Evolutionary conservation across 2,113 vertebrate genomes (phyloP).

Genomic region (Saguinus midas): DNA sequence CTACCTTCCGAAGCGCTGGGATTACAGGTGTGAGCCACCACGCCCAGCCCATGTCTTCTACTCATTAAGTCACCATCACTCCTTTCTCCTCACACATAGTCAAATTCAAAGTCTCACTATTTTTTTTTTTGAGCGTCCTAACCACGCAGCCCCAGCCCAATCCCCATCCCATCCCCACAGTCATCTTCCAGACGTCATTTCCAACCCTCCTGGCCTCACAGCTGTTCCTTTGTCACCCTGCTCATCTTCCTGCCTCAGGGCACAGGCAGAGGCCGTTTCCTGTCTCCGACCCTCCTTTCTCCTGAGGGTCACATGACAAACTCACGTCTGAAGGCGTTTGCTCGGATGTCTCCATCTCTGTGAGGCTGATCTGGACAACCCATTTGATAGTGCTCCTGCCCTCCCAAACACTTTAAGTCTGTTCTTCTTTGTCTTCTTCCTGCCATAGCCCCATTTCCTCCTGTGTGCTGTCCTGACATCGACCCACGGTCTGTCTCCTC

Average conservation of each 20-base stretch:
- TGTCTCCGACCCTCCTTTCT: background rate
- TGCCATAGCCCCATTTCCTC: background rate
- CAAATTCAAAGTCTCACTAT: background rate
- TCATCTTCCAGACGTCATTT: background rate
- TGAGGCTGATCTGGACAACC: background rate
- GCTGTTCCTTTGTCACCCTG: no score
- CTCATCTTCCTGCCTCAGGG: background rate
- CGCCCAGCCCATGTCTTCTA: background rate
- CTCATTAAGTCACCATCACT: accelerated
- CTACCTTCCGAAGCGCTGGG: background rate
- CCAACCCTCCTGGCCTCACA: accelerated
- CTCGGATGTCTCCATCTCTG: background rate
- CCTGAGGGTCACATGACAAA: background rate
- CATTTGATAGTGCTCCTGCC: background rate
- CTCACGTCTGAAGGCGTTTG: background rate
- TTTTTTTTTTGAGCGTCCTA: background rate
- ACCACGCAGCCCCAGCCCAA: accelerated
- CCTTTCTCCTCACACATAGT: background rate
- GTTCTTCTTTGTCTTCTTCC: background rate
- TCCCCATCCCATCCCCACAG: no score
- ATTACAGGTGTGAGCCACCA: accelerated
- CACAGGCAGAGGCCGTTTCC: background rate
- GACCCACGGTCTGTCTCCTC: background rate
- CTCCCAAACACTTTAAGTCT: accelerated
- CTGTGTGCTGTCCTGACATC: no score